A percentile compares a stretch with the other conserved stretches of the same genome.
Evolutionary conservation across 1,140 invertebrate species (phyloP).

Genomic region (Semibalanus balanoides): DNA sequence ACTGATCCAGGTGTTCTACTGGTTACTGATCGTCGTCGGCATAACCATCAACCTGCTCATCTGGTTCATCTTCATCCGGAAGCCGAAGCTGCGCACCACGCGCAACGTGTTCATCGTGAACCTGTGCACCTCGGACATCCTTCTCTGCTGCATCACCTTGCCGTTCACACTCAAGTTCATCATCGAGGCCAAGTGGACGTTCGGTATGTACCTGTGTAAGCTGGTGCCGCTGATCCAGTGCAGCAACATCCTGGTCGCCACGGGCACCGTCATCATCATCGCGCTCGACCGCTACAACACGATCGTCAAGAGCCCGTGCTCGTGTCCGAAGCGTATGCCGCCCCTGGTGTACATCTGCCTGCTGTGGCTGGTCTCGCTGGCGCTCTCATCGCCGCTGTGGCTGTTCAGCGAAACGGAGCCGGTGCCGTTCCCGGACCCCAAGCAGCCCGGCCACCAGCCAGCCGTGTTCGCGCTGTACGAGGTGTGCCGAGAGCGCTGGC

Average conservation of each 20-base stretch:
- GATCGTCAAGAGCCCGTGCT: conserved; percentile 29
- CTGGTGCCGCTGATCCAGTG: conserved; percentile 40
- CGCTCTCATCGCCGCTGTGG: conserved; percentile 29
- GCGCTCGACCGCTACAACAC: conserved; percentile 43
- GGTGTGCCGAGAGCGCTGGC: conserved; percentile 34
- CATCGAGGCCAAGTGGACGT: conserved; percentile 28
- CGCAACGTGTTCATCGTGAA: conserved; percentile 47
- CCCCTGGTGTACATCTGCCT: conserved; percentile 3
- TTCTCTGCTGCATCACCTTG: conserved; percentile 41
- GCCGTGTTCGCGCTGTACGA: conserved; percentile 26
- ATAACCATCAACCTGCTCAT: conserved; percentile 31
- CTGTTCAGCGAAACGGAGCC: conserved; percentile 33
- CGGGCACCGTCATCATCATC: conserved; percentile 44
- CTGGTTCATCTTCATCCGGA: conserved; percentile 30
- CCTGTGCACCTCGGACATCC: conserved; percentile 41
- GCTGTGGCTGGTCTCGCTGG: conserved; percentile 35
- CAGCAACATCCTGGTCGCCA: conserved; percentile 44
- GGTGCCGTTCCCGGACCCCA: conserved; percentile 22
- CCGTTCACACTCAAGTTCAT: conserved; percentile 39
- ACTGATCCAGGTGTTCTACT: conserved; percentile 23
- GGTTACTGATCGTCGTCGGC: conserved; percentile 29
- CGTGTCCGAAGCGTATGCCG: conserved; percentile 3
- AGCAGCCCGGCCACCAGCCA: too few species aligned
- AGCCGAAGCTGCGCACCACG: conserved; percentile 35
- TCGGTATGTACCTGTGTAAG: conserved; percentile 38